phyloP scores from a whole-genome alignment of 2,797 vertebrate genomes.

The Aselliscus stoliczkanus region DNA sequence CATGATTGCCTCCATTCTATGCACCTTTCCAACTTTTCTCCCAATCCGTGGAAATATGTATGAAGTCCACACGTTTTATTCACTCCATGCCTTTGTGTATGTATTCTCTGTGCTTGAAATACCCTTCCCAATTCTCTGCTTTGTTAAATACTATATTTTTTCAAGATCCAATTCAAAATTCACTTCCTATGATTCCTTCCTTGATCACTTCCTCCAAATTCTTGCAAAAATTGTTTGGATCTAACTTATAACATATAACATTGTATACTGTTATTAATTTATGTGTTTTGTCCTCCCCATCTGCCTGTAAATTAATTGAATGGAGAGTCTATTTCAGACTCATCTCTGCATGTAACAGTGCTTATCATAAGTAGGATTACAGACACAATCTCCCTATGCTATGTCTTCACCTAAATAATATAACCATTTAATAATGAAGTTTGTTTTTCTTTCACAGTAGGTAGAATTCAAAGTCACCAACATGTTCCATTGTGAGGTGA shows the following conservation, averaged over 20 bases:
- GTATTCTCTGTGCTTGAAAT: neutral
- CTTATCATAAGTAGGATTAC: neutral
- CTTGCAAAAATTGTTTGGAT: neutral
- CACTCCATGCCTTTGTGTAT: neutral
- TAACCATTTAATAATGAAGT: neutral
- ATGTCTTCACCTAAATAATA: neutral
- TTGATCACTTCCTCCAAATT: neutral
- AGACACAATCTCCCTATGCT: neutral
- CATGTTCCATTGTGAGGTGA: neutral
- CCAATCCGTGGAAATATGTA: neutral
- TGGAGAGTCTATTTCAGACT: neutral
- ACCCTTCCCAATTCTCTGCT: neutral
- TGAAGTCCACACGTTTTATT: neutral
- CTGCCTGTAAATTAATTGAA: neutral
- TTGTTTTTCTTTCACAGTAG: neutral
- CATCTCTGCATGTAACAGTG: neutral
- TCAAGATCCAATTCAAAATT: neutral
- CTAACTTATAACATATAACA: neutral
- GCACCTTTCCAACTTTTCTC: neutral
- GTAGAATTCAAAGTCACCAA: neutral
- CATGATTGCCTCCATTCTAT: neutral
- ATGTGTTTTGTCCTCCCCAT: neutral
- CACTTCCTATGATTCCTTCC: neutral
- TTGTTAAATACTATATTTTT: neutral
- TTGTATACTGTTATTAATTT: neutral